Percentiles rank a stretch among this genome's conserved stretches.
These are phyloP conservation scores for Brienomyrus longianalis DNA, from an alignment of 2,113 vertebrate genomes.

Conservation along the genomic window DNA sequence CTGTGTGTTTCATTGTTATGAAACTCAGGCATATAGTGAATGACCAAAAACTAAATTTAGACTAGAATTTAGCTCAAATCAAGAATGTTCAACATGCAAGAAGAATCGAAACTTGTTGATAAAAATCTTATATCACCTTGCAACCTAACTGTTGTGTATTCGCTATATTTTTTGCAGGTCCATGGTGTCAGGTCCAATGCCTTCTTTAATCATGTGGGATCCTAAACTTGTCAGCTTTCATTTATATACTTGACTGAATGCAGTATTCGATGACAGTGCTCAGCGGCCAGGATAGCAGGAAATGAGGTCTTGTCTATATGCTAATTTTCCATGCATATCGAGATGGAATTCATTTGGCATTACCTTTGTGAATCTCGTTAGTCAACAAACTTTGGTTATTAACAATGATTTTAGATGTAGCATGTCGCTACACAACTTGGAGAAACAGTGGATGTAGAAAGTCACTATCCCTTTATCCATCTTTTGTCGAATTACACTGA, in stretches of 20 bases:
- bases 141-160: background rate
- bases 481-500: background rate
- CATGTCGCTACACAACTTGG: background rate
- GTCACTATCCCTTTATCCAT: background rate
- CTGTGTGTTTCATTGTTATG: background rate
- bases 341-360: background rate
- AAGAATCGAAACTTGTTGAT: background rate
- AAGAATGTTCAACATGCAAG: background rate
- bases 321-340: background rate
- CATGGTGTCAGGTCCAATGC: background rate
- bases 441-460: background rate
- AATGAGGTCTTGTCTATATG: background rate
- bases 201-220: background rate
- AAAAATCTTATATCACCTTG: background rate
- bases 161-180: background rate
- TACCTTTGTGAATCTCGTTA: background rate
- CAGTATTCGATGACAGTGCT: background rate
- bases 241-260: background rate
- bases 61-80: background rate
- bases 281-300: background rate
- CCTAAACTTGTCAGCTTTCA: slow-evolving; percentile 5
- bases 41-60: background rate
- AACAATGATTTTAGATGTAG: background rate
- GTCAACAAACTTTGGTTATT: background rate
- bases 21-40: background rate